Base-by-base conservation (phyloP, 2,797 vertebrate genomes). In the Neosilurus hyrtlii region DNA sequence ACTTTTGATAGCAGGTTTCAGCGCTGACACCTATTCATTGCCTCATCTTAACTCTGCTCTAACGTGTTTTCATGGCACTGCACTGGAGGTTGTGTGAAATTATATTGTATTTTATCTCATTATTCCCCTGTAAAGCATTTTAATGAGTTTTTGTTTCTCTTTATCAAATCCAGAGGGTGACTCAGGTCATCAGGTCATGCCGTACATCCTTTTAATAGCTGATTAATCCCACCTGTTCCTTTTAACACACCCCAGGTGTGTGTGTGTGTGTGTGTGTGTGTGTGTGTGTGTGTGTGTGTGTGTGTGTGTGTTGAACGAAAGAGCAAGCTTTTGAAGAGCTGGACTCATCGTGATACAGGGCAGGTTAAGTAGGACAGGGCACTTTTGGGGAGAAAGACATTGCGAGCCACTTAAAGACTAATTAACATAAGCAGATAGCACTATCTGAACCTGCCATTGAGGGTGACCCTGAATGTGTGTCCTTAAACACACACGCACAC, bases 391-490 rank as follows among this genome's bases (percentile, higher is more conserved):
- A 91, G 90, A 87, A 92, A 88, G 85, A 89, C 90, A 82, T 89
- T 84, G 88, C 85, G 80, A 94, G 93, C 93, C 93, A 93, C 94
- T 95, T 94, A 94, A 93, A 91, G 86, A 90, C 87, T 91, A 92
- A 95, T 95, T 94, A 95, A 94, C 94, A 94, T 95, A 93, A 92
- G 92, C 91, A 94, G 94, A 95, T 94, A 94, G 92, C 84, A 83
- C 92, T 94, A 94, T 94, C 93, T 90, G 90, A 84, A 92, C 90
- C 84, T 86, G 91, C 90, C 92, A 90, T 93, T 91, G 92, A 90
- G 89, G 85, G 90, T 94, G 93, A 95, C 93, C 94, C 93, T 91
- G 91, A 90, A 90, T 76, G 81, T 82, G 84, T 73, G 83, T 83
- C 67, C 85, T 81, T 83, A 86, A 79, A 61, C 79, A 83, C 71